phyloP scores from a whole-genome alignment of 2,113 vertebrate species.

The Antennarius striatus region DNA sequence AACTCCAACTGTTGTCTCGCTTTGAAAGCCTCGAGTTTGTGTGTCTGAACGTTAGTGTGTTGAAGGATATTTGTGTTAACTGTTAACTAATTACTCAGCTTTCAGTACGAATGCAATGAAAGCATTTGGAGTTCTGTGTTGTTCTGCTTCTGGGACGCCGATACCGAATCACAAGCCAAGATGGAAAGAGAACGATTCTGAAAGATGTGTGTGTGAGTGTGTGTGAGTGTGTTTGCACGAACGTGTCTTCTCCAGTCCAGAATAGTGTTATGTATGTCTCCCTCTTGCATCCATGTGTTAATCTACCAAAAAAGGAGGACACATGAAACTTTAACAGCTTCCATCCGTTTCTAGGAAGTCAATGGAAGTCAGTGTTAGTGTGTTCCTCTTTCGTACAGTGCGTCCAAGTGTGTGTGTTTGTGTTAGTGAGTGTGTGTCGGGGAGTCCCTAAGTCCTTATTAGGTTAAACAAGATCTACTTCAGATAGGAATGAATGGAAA shows the following conservation, averaged over 20 bases:
- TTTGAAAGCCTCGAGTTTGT: conserved; percentile 41
- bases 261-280: too few relatives aligned
- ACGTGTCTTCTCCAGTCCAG: too few relatives aligned
- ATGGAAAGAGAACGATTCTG: too few relatives aligned
- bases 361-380: not conserved
- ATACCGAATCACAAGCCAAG: too few relatives aligned
- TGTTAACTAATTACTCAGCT: not conserved
- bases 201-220: too few relatives aligned
- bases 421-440: conserved; percentile 25
- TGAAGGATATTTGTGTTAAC: conserved; percentile 2
- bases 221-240: too few relatives aligned
- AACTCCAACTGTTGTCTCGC: conserved; percentile 6
- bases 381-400: conserved; percentile 19
- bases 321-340: not conserved
- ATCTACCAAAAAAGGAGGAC: conserved; percentile 22
- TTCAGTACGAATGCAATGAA: too few relatives aligned
- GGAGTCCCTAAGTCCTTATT: conserved; percentile 68
- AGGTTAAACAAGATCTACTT: conserved; percentile 53
- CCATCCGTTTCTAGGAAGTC: not conserved
- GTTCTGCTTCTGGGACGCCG: too few relatives aligned
- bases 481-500: conserved; percentile 46
- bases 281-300: not conserved
- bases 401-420: conserved; percentile 27
- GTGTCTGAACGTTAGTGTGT: not conserved
- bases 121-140: too few relatives aligned